A percentile compares a stretch with the other conserved stretches of the same genome.
Conservation (phyloP, 2,888 invertebrate genomes). For the Aplocera efformata region DNA sequence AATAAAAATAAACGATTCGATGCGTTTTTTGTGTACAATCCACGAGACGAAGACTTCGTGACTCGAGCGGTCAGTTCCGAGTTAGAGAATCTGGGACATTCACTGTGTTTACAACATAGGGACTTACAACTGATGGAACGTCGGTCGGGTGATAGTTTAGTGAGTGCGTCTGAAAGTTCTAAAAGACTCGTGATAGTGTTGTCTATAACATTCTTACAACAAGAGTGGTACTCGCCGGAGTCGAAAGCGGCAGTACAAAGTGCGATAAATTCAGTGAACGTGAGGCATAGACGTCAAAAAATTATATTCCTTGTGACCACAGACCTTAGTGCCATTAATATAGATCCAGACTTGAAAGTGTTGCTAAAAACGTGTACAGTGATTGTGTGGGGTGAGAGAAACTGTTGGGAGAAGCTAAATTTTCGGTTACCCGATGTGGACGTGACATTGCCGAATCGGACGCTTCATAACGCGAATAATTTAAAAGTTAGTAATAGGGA, state of each 20-base stretch:
- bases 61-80: constrained; percentile 85
- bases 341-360: constrained; percentile 87
- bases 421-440: constrained; percentile 90
- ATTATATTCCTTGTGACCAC: constrained; percentile 78
- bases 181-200: constrained; percentile 89
- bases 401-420: constrained; percentile 94
- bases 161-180: constrained; percentile 80
- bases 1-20: constrained; percentile 88
- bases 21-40: constrained; percentile 93
- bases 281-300: constrained; percentile 82
- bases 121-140: constrained; percentile 81
- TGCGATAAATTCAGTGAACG: constrained; percentile 83
- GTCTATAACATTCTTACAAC: constrained; percentile 88
- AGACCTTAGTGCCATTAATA: constrained; percentile 82
- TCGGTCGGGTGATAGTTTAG: constrained; percentile 76
- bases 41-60: constrained; percentile 87
- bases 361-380: constrained; percentile 86
- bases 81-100: constrained; percentile 83
- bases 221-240: constrained; percentile 91
- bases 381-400: constrained; percentile 89
- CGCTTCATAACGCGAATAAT: constrained; percentile 75
- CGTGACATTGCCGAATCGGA: constrained; percentile 79
- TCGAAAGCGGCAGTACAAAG: constrained; percentile 90
- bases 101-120: constrained; percentile 85
- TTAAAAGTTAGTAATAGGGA: constrained; percentile 72